Base-by-base conservation (phyloP, 2,888 invertebrate genomes). In the Camptogramma bilineatum region DNA sequence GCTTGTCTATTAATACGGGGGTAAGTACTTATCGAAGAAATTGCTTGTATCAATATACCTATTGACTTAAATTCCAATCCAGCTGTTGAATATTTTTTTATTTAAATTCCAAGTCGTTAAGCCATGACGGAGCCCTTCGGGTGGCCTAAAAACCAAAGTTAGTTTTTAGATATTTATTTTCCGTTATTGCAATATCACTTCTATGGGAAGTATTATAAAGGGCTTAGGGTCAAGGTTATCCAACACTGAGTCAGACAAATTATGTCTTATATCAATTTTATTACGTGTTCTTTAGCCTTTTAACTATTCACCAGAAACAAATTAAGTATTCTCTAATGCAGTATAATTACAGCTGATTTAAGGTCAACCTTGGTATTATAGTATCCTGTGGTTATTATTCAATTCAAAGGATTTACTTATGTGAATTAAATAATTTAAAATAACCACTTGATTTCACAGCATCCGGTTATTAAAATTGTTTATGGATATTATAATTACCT, bases 381-480 rank as follows among this genome's bases (percentile, higher is more conserved):
- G 39, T 39, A 39, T 39, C 34, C 13, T 39, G 13, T 13, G 34
- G 10, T 51, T 10, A 16, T n/a, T 44, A 44, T n/a, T 44, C 16
- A 10, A 44, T 54, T 42, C 0, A 18, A 31, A 4, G n/a, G 28
- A 47, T 55, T 39, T 7, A 52, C 19, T 18, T 51, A 31, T 18
- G 17, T 4, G 21, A 48, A 47, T 19, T 47, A 47, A 9, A 13
- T 10, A 19, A 19, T 47, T 18, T 10, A 28, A 52, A 42, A 39
- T 59, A 60, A 52, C 24, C n/a, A 28, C 24, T 57, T 44, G 0
- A 46, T 44, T 34, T 52, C 51, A 39, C 28, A 42, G 50, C 52
- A 53, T 63, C 66, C 66, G 58, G 62, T 10, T 31, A 55, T 62
- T 59, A 13, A 66, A 42, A 47, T 54, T 58, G 39, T 52, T 62